A percentile compares a stretch with the other conserved stretches of the same genome.
phyloP scores from a whole-genome alignment of 2,888 invertebrate genomes.

The Erebia palarica region DNA sequence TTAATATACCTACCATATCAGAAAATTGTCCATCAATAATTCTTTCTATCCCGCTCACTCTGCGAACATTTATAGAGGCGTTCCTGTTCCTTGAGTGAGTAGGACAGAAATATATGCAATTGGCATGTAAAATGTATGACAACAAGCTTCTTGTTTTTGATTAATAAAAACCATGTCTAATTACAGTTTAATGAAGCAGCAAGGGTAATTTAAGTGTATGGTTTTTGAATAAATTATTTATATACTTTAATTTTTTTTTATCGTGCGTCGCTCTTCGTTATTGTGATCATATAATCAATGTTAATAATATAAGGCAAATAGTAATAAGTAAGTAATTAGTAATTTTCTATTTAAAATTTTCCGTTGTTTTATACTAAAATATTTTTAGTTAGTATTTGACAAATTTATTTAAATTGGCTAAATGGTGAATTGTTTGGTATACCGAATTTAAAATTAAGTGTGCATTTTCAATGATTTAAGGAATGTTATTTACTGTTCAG shows the following conservation, averaged over 20 bases:
- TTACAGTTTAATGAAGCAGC: no score
- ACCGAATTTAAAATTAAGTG: conserved; percentile 59
- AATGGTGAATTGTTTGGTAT: conserved; percentile 43
- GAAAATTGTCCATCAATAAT: no score
- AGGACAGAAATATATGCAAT: no score
- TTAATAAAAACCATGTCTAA: no score
- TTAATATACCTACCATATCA: no score
- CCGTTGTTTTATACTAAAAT: conserved; percentile 27
- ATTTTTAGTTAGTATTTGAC: conserved; percentile 17
- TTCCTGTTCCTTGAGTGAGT: no score
- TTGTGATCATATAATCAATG: conserved; percentile 37
- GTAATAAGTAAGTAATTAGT: conserved; percentile 9
- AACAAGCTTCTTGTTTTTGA: no score
- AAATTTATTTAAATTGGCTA: conserved; percentile 13
- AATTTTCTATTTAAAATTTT: conserved; percentile 22
- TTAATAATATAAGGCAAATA: conserved; percentile 14
- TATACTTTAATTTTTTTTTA: conserved; percentile 3
- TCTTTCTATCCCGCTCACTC: no score
- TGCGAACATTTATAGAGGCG: no score
- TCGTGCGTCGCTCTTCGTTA: conserved; percentile 24
- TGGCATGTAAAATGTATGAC: no score
- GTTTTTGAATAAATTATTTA: neutral
- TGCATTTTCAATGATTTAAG: conserved; percentile 66
- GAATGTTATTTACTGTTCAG: conserved; percentile 76
- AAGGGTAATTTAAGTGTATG: neutral